Percentiles rank a stretch among this genome's conserved stretches.
Evolutionary conservation across 2,888 invertebrate species (phyloP).

Genomic region (Temnothorax rugatulus): DNA sequence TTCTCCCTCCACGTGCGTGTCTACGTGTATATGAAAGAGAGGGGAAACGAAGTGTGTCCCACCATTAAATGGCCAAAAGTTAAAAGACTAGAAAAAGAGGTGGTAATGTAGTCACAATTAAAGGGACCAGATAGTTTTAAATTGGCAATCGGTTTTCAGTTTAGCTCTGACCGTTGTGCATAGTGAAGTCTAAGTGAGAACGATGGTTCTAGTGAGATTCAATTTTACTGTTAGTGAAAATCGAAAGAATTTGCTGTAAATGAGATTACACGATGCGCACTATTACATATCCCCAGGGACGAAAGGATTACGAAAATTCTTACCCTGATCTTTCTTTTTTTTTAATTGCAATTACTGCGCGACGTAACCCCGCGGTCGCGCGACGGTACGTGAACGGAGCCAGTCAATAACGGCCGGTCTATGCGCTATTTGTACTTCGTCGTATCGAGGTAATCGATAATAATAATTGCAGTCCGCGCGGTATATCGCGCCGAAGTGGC

Average conservation of each 20-base stretch:
- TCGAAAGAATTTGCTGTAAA: not conserved
- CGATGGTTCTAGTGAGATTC: not conserved
- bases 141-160: not conserved
- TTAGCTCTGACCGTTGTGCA: not conserved
- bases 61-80: not conserved
- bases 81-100: not conserved
- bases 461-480: constrained; percentile 78
- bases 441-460: constrained; percentile 80
- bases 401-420: constrained; percentile 75
- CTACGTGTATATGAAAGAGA: not conserved
- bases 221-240: not conserved
- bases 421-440: constrained; percentile 79
- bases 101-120: not conserved
- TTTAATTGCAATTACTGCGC: constrained; percentile 72
- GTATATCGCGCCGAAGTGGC: constrained; percentile 52
- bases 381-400: constrained; percentile 63
- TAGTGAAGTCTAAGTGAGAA: not conserved
- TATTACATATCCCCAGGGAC: not conserved
- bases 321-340: not conserved
- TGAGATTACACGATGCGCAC: too few species aligned
- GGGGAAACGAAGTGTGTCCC: too few species aligned
- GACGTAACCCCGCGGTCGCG: constrained; percentile 65
- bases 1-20: not conserved
- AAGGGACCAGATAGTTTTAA: not conserved
- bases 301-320: not conserved